Base-by-base conservation (phyloP, 2,888 invertebrate species). In the Eupithecia exiguata region DNA sequence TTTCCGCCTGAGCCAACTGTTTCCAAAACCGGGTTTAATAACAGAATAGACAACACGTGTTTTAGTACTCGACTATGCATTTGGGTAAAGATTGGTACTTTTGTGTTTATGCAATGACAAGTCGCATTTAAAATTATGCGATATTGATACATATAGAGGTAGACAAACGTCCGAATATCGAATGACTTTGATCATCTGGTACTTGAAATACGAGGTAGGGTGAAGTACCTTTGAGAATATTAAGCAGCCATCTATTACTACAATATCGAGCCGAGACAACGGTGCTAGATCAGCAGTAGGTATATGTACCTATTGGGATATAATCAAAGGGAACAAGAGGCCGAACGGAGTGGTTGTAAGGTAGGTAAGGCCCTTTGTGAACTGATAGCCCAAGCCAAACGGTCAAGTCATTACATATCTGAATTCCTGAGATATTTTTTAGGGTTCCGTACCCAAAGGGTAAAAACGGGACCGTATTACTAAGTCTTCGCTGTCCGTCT, bases 301-400 rank as follows among this genome's bases (percentile, higher is more conserved):
- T 35, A 30, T 9, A 62, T 18, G 35, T 83, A 84, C 84, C 85
- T 63, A 83, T 82, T 80, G 77, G 74, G 76, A 69, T 77, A 81
- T 79, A 81, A 80, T 85, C 87, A 89, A 88, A 88, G 86, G 83
- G 79, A 77, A 81, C 78, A 81, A 83, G 78, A 80, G 84, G 80
- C 78, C 82, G 84, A 80, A 82, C 83, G 81, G 82, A 86, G 85
- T 86, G 83, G 82, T 81, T 84, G 85, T 88, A 88, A 90, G 21
- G 58, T 58, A 89, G 49, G 10, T 88, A 86, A 81, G 86, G 79
- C 83, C 87, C 89, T 90, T 90, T 91, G 88, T 89, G 84, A 81
- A 82, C 69, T 79, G 76, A 58, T 12, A 53, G 53, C 10, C 21
- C 21, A 25, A 58, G 58, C 14, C 1, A 58, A 58, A 58, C 58